Evolutionary conservation across 2,888 invertebrate species (phyloP), one percentile per base, ranked within the genome.

Genomic region (Lagria hirta): DNA sequence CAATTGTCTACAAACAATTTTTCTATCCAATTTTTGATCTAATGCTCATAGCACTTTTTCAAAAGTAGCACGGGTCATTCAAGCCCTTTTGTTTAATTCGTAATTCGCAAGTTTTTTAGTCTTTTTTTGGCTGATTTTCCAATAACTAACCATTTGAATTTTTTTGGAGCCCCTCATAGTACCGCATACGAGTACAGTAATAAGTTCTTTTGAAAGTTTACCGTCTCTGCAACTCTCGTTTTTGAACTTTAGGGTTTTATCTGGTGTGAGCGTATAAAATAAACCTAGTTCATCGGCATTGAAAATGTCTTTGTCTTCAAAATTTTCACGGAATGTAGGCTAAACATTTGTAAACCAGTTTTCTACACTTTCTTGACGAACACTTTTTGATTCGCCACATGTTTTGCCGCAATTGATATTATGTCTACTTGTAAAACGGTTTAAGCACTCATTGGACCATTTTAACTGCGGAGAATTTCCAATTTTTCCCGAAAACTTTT

Each of bases 261-360:
- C 17, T 17, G 34, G 34, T 10, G 8, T 17, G 10, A 42, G 16
- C 10, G 13, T 16, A 8, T 11, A 34, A 42, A 42, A 42, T 1
- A 42, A 34, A 6, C 27, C 26, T 7, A 26, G 26, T 34, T 42
- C 34, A 24, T 42, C 42, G n/a, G 29, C 32, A 32, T 41, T 41
- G 24, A 41, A 32, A 14, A 40, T 20, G n/a, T 40, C 30, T 3
- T 30, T 29, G 21, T 20, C 12, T 21, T 3, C 14, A 29, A 22
- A 32, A 13, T 29, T 29, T 17, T 14, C 29, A 2, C 30, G 21
- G 21, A 40, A 23, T 7, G 12, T 17, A 22, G 40, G 40, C 23
- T 23, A 30, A 18, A 33, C 23, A 41, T 21, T 32, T 24, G 23
- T 14, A 4, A 40, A 26, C 36, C 36, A 36, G 13, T 34, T 22